These are phyloP conservation scores for Chiloscyllium punctatum DNA, from an alignment of 2,797 vertebrate genomes.

Conservation along the genomic window DNA sequence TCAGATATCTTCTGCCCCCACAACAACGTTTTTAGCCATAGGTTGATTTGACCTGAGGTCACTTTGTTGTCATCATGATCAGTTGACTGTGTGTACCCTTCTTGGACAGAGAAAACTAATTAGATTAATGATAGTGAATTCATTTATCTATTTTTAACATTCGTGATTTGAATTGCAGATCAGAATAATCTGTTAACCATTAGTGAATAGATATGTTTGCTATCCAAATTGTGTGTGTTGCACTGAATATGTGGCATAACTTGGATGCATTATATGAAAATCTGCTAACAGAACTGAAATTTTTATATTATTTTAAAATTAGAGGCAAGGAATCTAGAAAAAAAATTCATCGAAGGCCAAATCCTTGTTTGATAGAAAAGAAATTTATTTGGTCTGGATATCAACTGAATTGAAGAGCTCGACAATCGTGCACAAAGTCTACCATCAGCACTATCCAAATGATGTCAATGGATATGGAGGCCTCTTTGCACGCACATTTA, in stretches of 20 bases:
- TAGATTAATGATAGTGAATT: too few relatives aligned
- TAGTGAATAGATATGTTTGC: not conserved
- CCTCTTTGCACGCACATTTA: slow-evolving; percentile 51
- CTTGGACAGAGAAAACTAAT: not conserved
- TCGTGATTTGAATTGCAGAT: not conserved
- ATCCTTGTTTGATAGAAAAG: not conserved
- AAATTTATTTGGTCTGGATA: not conserved
- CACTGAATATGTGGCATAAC: not conserved
- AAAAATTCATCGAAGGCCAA: not conserved
- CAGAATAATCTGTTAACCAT: not conserved
- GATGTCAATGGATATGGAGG: not conserved
- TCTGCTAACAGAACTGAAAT: not conserved
- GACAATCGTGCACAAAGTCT: not conserved
- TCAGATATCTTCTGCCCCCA: not conserved
- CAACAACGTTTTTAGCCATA: not conserved
- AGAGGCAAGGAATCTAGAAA: not conserved
- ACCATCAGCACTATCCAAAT: not conserved
- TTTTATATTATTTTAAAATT: not conserved
- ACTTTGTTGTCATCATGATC: not conserved
- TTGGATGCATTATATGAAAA: not conserved
- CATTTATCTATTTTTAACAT: not conserved
- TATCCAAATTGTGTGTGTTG: not conserved
- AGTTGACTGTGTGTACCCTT: not conserved
- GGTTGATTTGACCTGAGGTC: not conserved
- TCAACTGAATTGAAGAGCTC: not conserved